These are phyloP conservation scores for Merluccius polli DNA, from an alignment of 2,797 vertebrate species.

Conservation along the genomic window DNA sequence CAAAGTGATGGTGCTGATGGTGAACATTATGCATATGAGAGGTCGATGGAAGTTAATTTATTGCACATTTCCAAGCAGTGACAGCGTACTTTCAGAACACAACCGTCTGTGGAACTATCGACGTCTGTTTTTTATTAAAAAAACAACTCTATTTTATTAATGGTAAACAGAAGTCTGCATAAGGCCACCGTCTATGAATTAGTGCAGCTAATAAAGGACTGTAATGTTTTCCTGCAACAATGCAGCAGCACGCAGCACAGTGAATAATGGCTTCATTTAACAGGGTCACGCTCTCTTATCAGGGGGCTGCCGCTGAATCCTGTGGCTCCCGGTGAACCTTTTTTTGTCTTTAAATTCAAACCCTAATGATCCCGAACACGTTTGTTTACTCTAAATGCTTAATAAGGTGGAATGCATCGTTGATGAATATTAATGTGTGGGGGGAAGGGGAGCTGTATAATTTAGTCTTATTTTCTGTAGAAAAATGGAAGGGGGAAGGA, in stretches of 20 bases:
- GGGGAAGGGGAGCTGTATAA: neutral
- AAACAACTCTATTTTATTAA: neutral
- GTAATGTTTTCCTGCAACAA: neutral
- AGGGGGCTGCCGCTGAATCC: neutral
- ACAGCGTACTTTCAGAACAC: neutral
- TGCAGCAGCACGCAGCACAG: neutral
- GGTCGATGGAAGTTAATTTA: neutral
- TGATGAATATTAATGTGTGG: slow-evolving; percentile 37
- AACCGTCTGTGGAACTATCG: neutral
- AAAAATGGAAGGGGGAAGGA: slow-evolving; percentile 21
- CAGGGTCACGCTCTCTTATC: slow-evolving; percentile 1
- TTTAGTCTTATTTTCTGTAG: slow-evolving; percentile 19
- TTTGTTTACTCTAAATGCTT: slow-evolving; percentile 31
- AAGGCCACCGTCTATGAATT: neutral
- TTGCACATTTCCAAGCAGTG: neutral
- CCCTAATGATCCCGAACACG: slow-evolving; percentile 20
- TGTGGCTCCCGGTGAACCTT: neutral
- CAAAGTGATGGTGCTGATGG: neutral
- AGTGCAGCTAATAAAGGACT: neutral
- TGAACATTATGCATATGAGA: neutral
- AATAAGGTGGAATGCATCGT: slow-evolving; percentile 26
- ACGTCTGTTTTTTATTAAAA: neutral
- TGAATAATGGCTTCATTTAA: slow-evolving; percentile 2
- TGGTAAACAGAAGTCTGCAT: neutral
- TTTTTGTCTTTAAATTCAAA: slow-evolving; percentile 25